These are phyloP conservation scores for Philopedon plagiatum DNA, from an alignment of 2,888 invertebrate species.

Conservation along the genomic window DNA sequence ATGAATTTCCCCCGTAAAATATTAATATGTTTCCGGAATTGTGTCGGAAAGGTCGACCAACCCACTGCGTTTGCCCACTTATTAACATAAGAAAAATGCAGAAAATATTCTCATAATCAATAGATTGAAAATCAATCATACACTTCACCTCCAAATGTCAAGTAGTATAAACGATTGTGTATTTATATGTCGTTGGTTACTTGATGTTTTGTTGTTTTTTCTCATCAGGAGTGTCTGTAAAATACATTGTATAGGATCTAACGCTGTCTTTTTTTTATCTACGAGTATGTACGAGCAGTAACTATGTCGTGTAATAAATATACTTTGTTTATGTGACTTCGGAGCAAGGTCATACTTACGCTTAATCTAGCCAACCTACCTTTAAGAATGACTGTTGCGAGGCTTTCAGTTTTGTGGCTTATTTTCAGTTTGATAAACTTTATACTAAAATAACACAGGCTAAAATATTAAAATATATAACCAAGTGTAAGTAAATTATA, in stretches of 20 bases:
- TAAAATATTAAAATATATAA: too few relatives aligned
- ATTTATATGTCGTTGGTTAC: slow-evolving; percentile 19
- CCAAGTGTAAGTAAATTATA: too few relatives aligned
- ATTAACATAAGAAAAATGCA: slow-evolving; percentile 28
- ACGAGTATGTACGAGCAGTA: neutral
- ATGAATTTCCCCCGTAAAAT: slow-evolving; percentile 4
- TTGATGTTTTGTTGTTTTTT: slow-evolving; percentile 28
- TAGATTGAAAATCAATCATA: slow-evolving; percentile 45
- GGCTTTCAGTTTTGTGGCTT: too few relatives aligned
- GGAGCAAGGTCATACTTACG: neutral
- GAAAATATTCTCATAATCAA: slow-evolving; percentile 37
- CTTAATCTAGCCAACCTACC: too few relatives aligned
- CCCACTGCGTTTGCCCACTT: slow-evolving; percentile 37
- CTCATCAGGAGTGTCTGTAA: slow-evolving; percentile 16
- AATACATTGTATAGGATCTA: slow-evolving; percentile 16
- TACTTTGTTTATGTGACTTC: neutral
- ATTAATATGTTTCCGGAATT: slow-evolving; percentile 38
- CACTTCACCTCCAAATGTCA: slow-evolving; percentile 46
- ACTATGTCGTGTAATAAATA: neutral
- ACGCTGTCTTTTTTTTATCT: slow-evolving; percentile 2
- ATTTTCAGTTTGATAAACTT: too few relatives aligned
- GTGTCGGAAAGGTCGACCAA: slow-evolving; percentile 39
- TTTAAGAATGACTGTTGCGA: too few relatives aligned
- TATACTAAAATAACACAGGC: too few relatives aligned
- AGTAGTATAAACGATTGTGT: slow-evolving; percentile 18